A percentile compares a stretch with the other conserved stretches of the same genome.
These are phyloP conservation scores for Carposina sasakii DNA, from an alignment of 1,140 invertebrate species.

Conservation along the genomic window DNA sequence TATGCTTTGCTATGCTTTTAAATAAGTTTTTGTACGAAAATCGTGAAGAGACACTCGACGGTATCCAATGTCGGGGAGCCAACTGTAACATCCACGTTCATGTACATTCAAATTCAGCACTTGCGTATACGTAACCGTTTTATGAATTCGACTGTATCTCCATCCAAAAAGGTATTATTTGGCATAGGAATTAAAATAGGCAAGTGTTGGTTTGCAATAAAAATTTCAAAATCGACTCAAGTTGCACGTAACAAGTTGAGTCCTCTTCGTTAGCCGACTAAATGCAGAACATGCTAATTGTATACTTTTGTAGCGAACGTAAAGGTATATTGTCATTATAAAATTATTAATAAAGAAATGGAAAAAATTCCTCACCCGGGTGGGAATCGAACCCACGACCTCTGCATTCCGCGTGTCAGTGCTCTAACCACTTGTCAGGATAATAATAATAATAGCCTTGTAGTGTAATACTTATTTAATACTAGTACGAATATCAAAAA, in stretches of 20 bases:
- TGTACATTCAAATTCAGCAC: constrained; percentile 14
- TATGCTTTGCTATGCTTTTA: too few species aligned
- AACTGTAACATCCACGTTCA: constrained; percentile 44
- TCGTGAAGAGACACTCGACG: background rate
- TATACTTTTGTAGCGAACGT: constrained; percentile 30
- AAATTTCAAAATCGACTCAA: constrained; percentile 26
- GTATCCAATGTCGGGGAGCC: constrained; percentile 48
- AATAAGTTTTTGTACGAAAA: too few species aligned
- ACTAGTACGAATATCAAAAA: background rate
- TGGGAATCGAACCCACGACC: background rate
- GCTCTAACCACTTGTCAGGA: background rate
- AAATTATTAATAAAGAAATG: background rate
- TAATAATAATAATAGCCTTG: background rate
- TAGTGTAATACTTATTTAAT: background rate
- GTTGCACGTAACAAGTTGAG: constrained; percentile 50
- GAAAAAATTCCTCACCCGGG: background rate
- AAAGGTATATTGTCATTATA: background rate
- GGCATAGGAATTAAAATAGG: constrained; percentile 14
- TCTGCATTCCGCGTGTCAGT: background rate
- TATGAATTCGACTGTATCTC: constrained; percentile 18
- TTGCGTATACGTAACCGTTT: background rate
- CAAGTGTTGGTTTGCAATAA: constrained; percentile 36
- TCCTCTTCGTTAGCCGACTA: constrained; percentile 57
- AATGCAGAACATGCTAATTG: constrained; percentile 56
- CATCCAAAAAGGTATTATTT: constrained; percentile 21